Conservation (phyloP, 2,888 invertebrate genomes). For the Caenorhabditis sp. region DNA sequence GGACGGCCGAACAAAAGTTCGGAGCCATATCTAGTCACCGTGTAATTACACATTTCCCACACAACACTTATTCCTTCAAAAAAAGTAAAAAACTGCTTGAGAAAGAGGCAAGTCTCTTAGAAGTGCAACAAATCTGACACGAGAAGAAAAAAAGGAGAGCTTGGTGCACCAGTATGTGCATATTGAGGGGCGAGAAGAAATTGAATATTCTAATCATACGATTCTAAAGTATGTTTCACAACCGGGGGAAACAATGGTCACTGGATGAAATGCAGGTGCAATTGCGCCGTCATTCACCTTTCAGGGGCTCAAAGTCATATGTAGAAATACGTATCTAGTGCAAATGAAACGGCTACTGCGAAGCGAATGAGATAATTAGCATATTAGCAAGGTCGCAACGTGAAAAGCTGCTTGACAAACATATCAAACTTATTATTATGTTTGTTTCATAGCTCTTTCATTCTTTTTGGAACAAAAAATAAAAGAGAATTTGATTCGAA, state of each 20-base stretch:
- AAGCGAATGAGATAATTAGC: background rate
- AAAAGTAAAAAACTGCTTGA: slow-evolving; percentile 6
- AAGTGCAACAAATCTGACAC: slow-evolving; percentile 27
- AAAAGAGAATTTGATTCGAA: background rate
- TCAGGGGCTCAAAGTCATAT: background rate
- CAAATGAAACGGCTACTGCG: background rate
- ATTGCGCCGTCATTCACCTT: background rate
- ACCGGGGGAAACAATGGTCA: slow-evolving; percentile 28
- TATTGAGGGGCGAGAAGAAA: slow-evolving; percentile 27
- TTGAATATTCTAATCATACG: slow-evolving; percentile 57
- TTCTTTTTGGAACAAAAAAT: too few species aligned
- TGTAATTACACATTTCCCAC: background rate
- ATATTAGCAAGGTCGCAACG: too few species aligned
- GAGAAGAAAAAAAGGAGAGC: slow-evolving; percentile 1
- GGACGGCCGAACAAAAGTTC: background rate
- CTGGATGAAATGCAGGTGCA: slow-evolving; percentile 14
- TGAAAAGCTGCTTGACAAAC: too few species aligned
- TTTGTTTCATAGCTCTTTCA: slow-evolving; percentile 3
- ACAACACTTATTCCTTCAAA: background rate
- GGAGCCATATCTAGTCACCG: background rate
- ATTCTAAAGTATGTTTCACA: slow-evolving; percentile 30
- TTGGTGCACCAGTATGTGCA: slow-evolving; percentile 15
- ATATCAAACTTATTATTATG: slow-evolving; percentile 4
- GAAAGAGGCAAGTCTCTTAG: background rate
- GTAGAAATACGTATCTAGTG: slow-evolving; percentile 32